Evolutionary conservation across 2,113 vertebrate genomes (phyloP).

Genomic region (Melanerpes formicivorus): DNA sequence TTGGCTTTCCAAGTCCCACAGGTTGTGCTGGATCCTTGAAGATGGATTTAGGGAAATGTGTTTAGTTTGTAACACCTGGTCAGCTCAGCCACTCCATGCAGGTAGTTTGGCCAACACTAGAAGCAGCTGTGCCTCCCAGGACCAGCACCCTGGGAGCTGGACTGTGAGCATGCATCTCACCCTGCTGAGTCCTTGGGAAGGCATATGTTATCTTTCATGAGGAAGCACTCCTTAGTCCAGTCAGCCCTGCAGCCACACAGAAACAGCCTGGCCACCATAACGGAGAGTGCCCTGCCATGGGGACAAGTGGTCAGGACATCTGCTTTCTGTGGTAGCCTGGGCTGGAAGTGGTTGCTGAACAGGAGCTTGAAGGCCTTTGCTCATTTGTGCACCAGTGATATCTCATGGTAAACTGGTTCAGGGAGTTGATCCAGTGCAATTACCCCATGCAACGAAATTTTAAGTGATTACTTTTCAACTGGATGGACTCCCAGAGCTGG

Average conservation of each 20-base stretch:
- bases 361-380: neutral
- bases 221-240: neutral
- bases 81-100: neutral
- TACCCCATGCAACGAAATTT: neutral
- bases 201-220: neutral
- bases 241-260: neutral
- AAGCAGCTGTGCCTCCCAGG: neutral
- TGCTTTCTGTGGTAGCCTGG: neutral
- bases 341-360: neutral
- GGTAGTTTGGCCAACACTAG: neutral
- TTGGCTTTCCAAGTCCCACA: conserved; percentile 15
- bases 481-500: conserved; percentile 37
- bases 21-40: neutral
- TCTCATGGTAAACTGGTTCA: conserved; percentile 41
- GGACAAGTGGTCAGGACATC: neutral
- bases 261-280: neutral
- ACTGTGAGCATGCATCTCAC: neutral
- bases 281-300: fast-evolving
- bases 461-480: conserved; percentile 25
- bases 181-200: neutral
- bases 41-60: neutral
- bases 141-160: neutral
- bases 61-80: neutral
- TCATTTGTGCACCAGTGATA: neutral
- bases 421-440: conserved; percentile 43